phyloP scores from a whole-genome alignment of 2,113 vertebrate genomes.

The Syngnathus scovelli region DNA sequence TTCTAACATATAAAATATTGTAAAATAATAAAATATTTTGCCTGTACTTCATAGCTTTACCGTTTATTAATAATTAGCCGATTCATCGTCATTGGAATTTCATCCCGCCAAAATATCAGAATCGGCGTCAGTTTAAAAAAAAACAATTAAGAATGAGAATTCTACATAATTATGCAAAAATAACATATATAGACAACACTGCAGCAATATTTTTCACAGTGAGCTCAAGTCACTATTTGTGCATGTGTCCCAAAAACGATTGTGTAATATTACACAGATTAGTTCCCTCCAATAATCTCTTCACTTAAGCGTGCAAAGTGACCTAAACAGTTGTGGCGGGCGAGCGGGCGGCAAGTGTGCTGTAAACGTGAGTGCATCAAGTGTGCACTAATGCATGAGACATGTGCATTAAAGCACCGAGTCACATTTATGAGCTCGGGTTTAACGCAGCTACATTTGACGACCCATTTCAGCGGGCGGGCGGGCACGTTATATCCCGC shows the following conservation, averaged over 20 bases:
- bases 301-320: not conserved
- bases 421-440: conserved; percentile 19
- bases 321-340: not conserved
- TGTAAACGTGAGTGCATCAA: conserved; percentile 2
- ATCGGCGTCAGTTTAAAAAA: no score
- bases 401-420: conserved; percentile 17
- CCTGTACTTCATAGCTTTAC: no score
- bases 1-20: no score
- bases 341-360: no score
- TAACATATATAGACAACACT: no score
- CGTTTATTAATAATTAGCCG: no score
- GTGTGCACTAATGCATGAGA: conserved; percentile 8
- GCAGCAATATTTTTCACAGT: not conserved
- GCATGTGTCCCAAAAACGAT: not conserved
- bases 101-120: no score
- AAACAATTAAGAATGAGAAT: no score
- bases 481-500: conserved; percentile 1
- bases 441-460: conserved; percentile 14
- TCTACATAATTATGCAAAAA: no score
- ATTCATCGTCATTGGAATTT: no score
- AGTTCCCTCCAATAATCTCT: not conserved
- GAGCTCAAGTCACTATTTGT: not conserved
- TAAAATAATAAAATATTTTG: no score
- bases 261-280: not conserved
- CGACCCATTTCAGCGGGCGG: conserved; percentile 4